A percentile compares a stretch with the other conserved stretches of the same genome.
phyloP scores from a whole-genome alignment of 23 tunicate genomes.

The Ciona savignyi region DNA sequence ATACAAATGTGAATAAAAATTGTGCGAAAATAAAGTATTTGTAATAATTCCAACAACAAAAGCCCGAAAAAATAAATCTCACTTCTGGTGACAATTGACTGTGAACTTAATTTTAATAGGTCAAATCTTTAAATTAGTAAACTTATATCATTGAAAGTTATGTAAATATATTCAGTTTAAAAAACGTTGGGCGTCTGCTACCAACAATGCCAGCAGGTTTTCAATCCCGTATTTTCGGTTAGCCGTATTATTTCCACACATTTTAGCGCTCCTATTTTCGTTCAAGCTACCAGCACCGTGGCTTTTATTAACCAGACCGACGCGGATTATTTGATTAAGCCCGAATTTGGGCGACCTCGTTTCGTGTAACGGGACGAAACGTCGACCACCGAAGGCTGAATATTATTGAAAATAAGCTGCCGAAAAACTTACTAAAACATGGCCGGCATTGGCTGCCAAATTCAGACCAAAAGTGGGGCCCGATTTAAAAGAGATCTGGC shows the following conservation, averaged over 20 bases:
- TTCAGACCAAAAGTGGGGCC: neutral
- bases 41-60: no score
- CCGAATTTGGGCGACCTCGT: neutral
- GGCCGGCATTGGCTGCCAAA: neutral
- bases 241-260: neutral
- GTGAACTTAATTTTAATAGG: no score
- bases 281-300: neutral
- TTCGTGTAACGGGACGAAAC: neutral
- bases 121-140: no score
- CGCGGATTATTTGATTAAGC: neutral
- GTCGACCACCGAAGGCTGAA: neutral
- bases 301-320: neutral
- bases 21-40: no score
- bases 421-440: slow-evolving; percentile 20
- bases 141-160: no score
- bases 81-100: no score
- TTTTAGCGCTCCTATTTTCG: neutral
- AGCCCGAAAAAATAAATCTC: no score
- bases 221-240: neutral
- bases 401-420: slow-evolving; percentile 40
- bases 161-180: no score
- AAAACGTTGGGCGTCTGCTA: no score
- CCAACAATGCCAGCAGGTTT: neutral
- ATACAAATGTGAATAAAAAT: no score
- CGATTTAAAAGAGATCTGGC: neutral